phyloP scores from a whole-genome alignment of 2,888 invertebrate species.

The Campoplex nolae region DNA sequence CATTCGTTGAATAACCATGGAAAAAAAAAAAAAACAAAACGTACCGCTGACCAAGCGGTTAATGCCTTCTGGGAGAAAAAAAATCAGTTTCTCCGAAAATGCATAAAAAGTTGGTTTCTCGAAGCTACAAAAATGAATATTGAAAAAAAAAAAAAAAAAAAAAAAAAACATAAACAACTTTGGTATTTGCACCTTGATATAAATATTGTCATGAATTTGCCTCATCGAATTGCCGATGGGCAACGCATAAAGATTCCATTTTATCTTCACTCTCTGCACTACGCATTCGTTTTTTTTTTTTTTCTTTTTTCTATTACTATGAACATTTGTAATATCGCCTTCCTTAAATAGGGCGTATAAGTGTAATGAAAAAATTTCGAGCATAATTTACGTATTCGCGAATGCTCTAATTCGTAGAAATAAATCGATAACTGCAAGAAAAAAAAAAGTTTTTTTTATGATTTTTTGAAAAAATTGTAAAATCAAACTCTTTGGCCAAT shows the following conservation, averaged over 20 bases:
- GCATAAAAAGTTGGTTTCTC: background rate
- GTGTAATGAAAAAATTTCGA: background rate
- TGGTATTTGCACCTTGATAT: constrained; percentile 62
- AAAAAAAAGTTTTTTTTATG: background rate
- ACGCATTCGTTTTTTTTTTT: too few relatives aligned
- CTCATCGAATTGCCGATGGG: constrained; percentile 34
- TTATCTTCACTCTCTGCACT: background rate
- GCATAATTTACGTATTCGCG: background rate
- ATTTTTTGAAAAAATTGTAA: background rate
- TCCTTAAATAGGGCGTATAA: background rate
- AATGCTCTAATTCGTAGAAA: background rate
- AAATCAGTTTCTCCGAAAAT: background rate
- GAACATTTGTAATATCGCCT: background rate
- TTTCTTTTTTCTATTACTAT: background rate
- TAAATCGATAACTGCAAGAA: background rate
- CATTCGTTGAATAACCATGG: constrained; percentile 6
- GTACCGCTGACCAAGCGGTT: background rate
- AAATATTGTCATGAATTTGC: constrained; percentile 75
- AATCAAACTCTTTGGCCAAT: background rate
- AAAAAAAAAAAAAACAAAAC: background rate
- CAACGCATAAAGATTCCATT: constrained; percentile 45
- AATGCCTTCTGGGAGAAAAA: background rate
- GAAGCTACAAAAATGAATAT: background rate
- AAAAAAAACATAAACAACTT: background rate
- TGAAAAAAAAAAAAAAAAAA: background rate